phyloP scores from a whole-genome alignment of 2,888 invertebrate genomes.

The Heliconius cydno region DNA sequence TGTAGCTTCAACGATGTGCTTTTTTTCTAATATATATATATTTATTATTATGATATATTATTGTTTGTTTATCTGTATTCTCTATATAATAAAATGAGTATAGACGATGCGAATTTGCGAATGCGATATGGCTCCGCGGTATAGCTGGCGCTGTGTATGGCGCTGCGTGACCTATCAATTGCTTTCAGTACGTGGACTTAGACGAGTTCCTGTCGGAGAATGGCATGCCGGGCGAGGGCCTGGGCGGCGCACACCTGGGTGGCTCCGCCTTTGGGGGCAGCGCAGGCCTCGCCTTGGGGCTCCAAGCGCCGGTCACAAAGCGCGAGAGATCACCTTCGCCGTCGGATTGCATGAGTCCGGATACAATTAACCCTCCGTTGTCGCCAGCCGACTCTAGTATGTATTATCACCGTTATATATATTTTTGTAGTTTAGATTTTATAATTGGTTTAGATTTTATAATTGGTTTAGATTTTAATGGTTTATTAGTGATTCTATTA shows the following conservation, averaged over 20 bases:
- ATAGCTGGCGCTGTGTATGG: conserved; percentile 47
- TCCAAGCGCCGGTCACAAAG: conserved; percentile 89
- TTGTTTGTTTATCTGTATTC: not conserved
- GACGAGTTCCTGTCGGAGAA: conserved; percentile 98
- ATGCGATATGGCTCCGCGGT: conserved; percentile 37
- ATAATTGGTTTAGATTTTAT: not conserved
- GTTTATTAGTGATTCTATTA: not conserved
- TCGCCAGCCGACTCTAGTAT: conserved; percentile 95
- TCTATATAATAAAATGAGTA: conserved; percentile 37
- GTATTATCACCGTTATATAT: conserved; percentile 60
- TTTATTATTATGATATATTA: not conserved
- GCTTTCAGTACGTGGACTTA: conserved; percentile 95
- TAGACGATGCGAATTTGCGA: conserved; percentile 33
- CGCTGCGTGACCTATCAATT: conserved; percentile 52
- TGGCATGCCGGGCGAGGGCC: conserved; percentile 93
- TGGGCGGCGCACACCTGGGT: conserved; percentile 86
- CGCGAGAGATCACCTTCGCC: conserved; percentile 94
- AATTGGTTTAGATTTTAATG: not conserved
- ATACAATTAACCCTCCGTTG: conserved; percentile 93
- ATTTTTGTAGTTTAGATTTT: not conserved
- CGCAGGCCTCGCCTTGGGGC: conserved; percentile 83
- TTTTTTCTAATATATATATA: not conserved
- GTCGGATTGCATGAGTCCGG: conserved; percentile 94
- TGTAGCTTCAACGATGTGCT: conserved; percentile 10
- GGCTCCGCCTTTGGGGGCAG: conserved; percentile 85